These are phyloP conservation scores for Rotaria sp. DNA, from an alignment of 2,888 invertebrate species.

Conservation along the genomic window DNA sequence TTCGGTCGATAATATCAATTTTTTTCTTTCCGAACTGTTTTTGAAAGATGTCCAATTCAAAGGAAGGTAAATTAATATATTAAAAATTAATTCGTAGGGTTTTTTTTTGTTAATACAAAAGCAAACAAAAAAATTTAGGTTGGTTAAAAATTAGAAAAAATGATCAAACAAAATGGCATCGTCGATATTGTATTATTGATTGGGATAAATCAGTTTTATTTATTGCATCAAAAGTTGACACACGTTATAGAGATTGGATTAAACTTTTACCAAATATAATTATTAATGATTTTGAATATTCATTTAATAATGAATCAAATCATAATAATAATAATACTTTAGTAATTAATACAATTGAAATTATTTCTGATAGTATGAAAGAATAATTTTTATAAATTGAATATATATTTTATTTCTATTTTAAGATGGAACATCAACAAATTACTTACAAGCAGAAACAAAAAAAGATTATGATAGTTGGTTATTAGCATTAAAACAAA, in stretches of 20 bases:
- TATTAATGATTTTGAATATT: neutral
- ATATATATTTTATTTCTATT: neutral
- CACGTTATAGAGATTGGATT: neutral
- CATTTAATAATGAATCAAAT: neutral
- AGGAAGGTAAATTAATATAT: neutral
- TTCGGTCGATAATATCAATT: neutral
- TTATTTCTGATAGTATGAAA: neutral
- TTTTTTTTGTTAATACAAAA: no score
- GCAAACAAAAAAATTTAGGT: neutral
- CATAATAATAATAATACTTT: neutral
- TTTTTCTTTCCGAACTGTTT: neutral
- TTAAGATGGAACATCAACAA: neutral
- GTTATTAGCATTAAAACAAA: neutral
- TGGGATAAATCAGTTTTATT: neutral
- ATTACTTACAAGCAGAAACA: neutral
- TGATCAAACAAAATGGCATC: neutral
- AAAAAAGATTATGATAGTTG: neutral
- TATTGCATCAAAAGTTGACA: neutral
- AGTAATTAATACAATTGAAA: neutral
- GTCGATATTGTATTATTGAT: constrained; percentile 1
- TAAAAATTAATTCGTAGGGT: no score
- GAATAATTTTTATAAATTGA: neutral
- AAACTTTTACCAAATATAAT: neutral
- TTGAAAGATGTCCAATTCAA: neutral
- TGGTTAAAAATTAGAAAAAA: neutral